Conservation (phyloP, 2,888 invertebrate genomes). For the Laothoe populi region DNA sequence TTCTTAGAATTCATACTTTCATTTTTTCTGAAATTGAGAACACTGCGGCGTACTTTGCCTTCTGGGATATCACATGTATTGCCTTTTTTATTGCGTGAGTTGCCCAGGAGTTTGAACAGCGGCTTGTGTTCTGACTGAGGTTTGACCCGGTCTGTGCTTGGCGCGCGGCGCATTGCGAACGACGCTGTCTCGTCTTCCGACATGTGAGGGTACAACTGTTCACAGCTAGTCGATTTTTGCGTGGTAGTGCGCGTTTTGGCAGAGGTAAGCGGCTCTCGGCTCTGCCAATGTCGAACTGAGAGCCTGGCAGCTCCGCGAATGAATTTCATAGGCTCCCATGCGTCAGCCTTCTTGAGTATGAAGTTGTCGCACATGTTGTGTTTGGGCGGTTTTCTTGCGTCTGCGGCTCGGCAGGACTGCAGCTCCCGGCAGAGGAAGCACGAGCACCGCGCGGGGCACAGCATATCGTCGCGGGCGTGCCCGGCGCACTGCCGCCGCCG, state of each 20-base stretch:
- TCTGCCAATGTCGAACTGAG: conserved; percentile 83
- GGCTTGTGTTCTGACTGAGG: conserved; percentile 70
- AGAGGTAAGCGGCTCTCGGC: conserved; percentile 73
- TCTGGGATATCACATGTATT: conserved; percentile 66
- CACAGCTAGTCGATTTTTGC: conserved; percentile 80
- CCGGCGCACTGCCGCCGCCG: conserved; percentile 70
- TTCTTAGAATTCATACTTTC: conserved; percentile 66
- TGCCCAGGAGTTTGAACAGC: conserved; percentile 74
- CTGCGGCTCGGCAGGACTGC: conserved; percentile 85
- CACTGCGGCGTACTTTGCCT: conserved; percentile 69
- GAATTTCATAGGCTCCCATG: conserved; percentile 80
- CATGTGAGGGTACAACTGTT: conserved; percentile 75
- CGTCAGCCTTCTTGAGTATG: conserved; percentile 83
- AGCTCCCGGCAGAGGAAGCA: conserved; percentile 91
- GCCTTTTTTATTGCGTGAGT: conserved; percentile 72
- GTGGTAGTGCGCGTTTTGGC: conserved; percentile 68
- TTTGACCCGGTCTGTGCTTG: conserved; percentile 80
- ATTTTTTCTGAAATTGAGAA: conserved; percentile 73
- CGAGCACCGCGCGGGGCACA: conserved; percentile 89
- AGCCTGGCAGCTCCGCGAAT: conserved; percentile 78
- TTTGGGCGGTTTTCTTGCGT: conserved; percentile 74
- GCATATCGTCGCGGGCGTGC: conserved; percentile 83
- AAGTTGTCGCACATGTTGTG: conserved; percentile 79
- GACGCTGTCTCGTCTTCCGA: conserved; percentile 67
- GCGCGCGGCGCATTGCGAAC: conserved; percentile 74